Evolutionary conservation across 1,140 invertebrate species (phyloP).

Genomic region (Trypoxylus dichotomus): DNA sequence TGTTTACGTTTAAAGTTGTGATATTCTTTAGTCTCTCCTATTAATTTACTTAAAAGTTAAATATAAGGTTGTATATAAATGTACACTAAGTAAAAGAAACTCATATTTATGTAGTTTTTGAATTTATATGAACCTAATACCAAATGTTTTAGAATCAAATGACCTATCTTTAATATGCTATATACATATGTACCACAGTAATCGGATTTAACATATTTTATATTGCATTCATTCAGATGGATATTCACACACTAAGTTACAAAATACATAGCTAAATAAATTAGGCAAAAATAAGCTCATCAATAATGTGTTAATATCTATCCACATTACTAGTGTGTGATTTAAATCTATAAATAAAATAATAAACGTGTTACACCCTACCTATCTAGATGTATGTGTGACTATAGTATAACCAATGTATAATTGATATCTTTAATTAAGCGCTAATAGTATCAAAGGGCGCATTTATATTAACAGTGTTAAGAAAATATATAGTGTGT

Average conservation of each 20-base stretch:
- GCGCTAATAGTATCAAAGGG: neutral
- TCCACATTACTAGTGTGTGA: neutral
- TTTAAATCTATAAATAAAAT: neutral
- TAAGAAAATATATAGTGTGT: neutral
- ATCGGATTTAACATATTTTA: neutral
- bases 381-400: neutral
- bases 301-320: slow-evolving; percentile 23
- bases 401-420: neutral
- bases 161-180: neutral
- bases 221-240: neutral
- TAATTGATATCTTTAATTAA: neutral
- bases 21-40: neutral
- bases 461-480: neutral
- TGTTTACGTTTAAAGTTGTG: neutral
- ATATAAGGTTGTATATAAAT: neutral
- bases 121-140: neutral
- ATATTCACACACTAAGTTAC: slow-evolving; percentile 14
- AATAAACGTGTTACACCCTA: neutral
- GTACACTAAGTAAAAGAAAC: neutral
- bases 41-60: neutral
- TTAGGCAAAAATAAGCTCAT: neutral
- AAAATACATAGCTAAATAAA: neutral
- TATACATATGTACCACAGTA: neutral
- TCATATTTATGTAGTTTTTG: neutral
- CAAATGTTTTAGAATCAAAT: neutral